A percentile compares a stretch with the other conserved stretches of the same genome.
These are phyloP conservation scores for Tupaia tana DNA, from an alignment of 2,113 vertebrate genomes.

Conservation along the genomic window DNA sequence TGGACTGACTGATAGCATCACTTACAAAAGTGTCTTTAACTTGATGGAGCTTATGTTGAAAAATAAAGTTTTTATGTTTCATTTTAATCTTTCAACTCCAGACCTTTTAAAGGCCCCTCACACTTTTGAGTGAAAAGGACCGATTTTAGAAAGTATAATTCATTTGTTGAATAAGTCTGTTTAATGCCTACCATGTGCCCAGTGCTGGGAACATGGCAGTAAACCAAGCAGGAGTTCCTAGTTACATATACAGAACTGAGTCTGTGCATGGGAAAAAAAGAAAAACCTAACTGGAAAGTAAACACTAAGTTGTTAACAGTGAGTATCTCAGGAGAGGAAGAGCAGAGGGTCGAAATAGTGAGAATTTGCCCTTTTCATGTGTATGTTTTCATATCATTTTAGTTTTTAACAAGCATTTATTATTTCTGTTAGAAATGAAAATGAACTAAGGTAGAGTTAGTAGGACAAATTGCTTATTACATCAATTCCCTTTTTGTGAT, in stretches of 20 bases:
- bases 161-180: neutral
- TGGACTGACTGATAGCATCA: too few species aligned
- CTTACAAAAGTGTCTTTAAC: too few species aligned
- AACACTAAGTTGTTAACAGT: neutral
- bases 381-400: neutral
- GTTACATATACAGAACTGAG: neutral
- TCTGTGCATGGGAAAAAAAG: neutral
- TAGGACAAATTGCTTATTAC: neutral
- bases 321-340: neutral
- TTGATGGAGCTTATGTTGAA: too few species aligned
- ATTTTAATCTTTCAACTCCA: too few species aligned
- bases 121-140: neutral
- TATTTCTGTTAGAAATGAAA: neutral
- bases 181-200: neutral
- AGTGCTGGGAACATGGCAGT: neutral
- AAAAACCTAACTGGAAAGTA: neutral
- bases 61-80: too few species aligned
- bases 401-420: constrained; percentile 15
- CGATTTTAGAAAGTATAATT: constrained; percentile 27
- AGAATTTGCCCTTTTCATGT: neutral
- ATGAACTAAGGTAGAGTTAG: neutral
- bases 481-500: neutral
- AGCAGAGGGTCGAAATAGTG: neutral
- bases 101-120: too few species aligned
- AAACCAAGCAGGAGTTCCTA: neutral